A percentile compares a stretch with the other conserved stretches of the same genome.
These are phyloP conservation scores for Caenorhabditis uteleia DNA, from an alignment of 2,888 invertebrate species.

Conservation along the genomic window DNA sequence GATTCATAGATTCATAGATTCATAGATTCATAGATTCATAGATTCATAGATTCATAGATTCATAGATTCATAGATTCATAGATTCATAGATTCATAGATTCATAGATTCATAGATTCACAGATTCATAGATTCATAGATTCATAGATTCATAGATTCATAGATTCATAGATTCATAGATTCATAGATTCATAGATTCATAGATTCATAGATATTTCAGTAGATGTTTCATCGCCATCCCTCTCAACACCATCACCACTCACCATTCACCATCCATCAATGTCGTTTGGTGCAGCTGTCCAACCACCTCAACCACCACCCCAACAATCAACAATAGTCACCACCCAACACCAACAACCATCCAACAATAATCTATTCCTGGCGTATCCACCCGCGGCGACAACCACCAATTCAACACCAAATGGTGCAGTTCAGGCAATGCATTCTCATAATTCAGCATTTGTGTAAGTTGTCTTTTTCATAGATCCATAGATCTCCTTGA, in stretches of 20 bases:
- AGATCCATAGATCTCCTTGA: not conserved
- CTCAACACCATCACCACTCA: conserved; percentile 35
- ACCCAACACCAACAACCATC: not conserved
- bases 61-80: no score
- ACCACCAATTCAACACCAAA: conserved; percentile 19
- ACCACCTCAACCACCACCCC: conserved; percentile 5
- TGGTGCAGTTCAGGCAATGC: not conserved
- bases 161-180: no score
- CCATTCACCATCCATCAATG: conserved; percentile 16
- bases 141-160: no score
- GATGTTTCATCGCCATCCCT: conserved; percentile 37
- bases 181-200: no score
- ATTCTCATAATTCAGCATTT: conserved; percentile 29
- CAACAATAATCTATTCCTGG: conserved; percentile 17
- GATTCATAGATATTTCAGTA: conserved; percentile 28
- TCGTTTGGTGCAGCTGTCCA: not conserved
- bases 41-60: no score
- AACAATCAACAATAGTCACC: not conserved
- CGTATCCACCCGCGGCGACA: conserved; percentile 27
- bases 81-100: no score
- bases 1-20: no score
- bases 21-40: no score
- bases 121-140: no score
- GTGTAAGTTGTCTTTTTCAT: conserved; percentile 15
- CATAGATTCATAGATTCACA: no score